Base-by-base conservation (phyloP, 2,797 vertebrate species). In the Alcedo atthis region DNA sequence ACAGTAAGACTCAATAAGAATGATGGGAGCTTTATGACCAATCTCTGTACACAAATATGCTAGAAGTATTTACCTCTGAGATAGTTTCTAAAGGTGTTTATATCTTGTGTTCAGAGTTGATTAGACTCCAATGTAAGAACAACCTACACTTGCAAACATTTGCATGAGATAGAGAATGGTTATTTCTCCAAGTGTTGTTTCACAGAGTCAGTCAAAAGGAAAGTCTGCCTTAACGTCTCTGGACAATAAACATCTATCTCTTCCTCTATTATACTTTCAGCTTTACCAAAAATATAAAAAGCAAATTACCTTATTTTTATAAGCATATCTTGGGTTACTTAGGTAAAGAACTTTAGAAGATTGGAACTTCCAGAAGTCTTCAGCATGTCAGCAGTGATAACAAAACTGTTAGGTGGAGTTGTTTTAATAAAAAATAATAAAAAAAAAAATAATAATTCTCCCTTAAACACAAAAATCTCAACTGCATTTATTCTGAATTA, bases 1-100 rank as follows among this genome's bases (percentile, higher is more conserved):
- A 67, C 59, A 24, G 22, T 69, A 86, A 62, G 21, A 66, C 37
- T 78, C 28, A 87, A 62, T 85, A 94, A 92, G 26, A 33, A 51
- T 83, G 59, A 85, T 68, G 66, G 49, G 61, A 94, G 15, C 43
- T n/a, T 78, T 90, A 30, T 18, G 77, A 55, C 42, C 18, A 16
- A 80, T 77, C 21, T 81, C 43, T 83, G 12, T 48, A 68, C 49
- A 85, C 49, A 12, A 53, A 8, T 10, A 1, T 58, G 10, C 14
- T 85, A 43, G 64, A 81, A 15, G 9, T 58, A 78, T 84, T 89
- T 84, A 53, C 25, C 16, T 46, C 58, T 40, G 22, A 85, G 62
- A 55, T n/a, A 75, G 37, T 14, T 61, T 93, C 90, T 74, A 71
- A 74, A 85, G 12, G 14, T 79, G 32, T 30, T 89, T 55, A 63